These are phyloP conservation scores for Lithophane ornitopus DNA, from an alignment of 2,888 invertebrate species.

Conservation along the genomic window DNA sequence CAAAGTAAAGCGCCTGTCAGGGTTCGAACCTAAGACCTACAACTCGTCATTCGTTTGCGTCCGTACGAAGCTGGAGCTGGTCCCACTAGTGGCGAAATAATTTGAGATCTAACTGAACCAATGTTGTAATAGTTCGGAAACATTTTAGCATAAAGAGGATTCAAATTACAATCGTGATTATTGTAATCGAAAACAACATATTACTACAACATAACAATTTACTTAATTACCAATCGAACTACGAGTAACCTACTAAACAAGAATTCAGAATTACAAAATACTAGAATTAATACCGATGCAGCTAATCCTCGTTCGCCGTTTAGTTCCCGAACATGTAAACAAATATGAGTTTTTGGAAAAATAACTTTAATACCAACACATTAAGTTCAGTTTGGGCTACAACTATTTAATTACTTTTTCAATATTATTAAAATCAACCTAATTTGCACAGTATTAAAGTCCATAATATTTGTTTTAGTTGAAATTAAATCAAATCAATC, in stretches of 20 bases:
- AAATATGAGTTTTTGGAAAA: not conserved
- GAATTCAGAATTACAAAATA: constrained; percentile 47
- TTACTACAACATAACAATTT: constrained; percentile 32
- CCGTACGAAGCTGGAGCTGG: not conserved
- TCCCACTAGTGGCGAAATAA: not conserved
- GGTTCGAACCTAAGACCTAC: too few species aligned
- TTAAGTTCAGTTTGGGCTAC: not conserved
- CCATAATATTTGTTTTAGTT: not conserved
- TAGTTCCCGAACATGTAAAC: constrained; percentile 1
- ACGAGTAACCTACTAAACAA: constrained; percentile 8
- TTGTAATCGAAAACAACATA: constrained; percentile 40
- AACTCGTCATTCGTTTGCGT: too few species aligned
- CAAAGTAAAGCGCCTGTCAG: too few species aligned
- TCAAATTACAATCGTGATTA: constrained; percentile 17
- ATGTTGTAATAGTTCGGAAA: constrained; percentile 1
- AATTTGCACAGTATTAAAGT: not conserved
- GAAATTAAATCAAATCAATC: not conserved
- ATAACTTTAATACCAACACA: not conserved
- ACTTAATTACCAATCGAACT: constrained; percentile 47
- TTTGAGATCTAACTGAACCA: not conserved
- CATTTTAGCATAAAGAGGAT: constrained; percentile 2
- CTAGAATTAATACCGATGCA: constrained; percentile 21
- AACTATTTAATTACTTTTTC: not conserved
- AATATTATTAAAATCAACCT: not conserved
- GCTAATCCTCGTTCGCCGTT: not conserved